Base-by-base conservation (phyloP, 2,888 invertebrate genomes). In the Frankliniella intonsa region DNA sequence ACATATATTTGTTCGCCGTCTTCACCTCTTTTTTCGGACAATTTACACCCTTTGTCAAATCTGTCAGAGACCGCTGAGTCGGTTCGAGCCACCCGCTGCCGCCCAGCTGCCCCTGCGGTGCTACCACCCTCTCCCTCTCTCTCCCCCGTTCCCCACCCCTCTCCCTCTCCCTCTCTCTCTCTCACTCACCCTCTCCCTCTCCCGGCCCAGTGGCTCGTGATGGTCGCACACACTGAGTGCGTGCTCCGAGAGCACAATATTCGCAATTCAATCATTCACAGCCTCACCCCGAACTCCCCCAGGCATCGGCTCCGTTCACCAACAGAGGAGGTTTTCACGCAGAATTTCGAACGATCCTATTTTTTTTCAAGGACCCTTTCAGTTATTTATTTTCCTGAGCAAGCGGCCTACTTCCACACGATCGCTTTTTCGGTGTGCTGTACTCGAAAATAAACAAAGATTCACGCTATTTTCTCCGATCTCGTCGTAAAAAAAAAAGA, bases 251-350 rank as follows among this genome's bases (percentile, higher is more conserved):
- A 17, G 62, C 62, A 62, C 62, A 62, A 62, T 62, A 62, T 62
- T 62, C 62, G 62, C 62, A 62, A 62, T 62, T 62, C 62, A 62
- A 62, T 62, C 62, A 62, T 62, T 62, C 62, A 62, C 62, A 38
- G 38, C 38, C 62, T n/a, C 62, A 62, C 62, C 12, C 14, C 55
- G n/a, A n/a, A 62, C 62, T 62, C 62, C 62, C 62, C 17, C 62
- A n/a, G 62, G 62, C 62, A n/a, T 62, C 7, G 17, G 62, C 62
- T 62, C 62, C 62, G 62, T 62, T 62, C 62, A 14, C 38, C 38
- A 38, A 38, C 19, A 62, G 19, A 14, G 62, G 62, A 62, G 62
- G 14, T 62, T 62, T 62, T 62, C 62, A 62, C 62, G 62, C 62
- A 62, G 62, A 62, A 62, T 62, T 62, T 62, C 62, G 62, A 62